phyloP scores from a whole-genome alignment of 2,888 invertebrate species.

The Napeogenes sylphis region DNA sequence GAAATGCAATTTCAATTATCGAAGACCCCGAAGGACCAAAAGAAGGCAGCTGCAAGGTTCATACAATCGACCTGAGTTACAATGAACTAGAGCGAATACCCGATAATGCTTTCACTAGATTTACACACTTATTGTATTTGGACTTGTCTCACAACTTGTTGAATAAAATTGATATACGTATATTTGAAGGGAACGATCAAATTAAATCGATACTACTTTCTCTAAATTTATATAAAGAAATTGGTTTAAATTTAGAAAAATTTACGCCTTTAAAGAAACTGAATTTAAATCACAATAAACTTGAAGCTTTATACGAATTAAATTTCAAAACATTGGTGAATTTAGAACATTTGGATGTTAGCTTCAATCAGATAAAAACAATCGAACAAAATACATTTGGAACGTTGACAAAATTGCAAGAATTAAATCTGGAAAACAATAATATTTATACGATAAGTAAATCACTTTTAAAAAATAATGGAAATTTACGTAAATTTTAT shows the following conservation, averaged over 20 bases:
- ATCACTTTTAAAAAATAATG: constrained; percentile 14
- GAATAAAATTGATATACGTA: constrained; percentile 19
- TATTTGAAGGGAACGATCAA: constrained; percentile 21
- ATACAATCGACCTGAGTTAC: constrained; percentile 22
- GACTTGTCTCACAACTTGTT: constrained; percentile 22
- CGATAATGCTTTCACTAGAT: constrained; percentile 19
- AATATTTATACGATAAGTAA: constrained; percentile 14
- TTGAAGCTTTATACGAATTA: constrained; percentile 15
- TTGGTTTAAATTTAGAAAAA: constrained; percentile 23
- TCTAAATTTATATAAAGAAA: constrained; percentile 19
- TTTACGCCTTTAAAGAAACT: constrained; percentile 20
- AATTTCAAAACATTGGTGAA: constrained; percentile 16
- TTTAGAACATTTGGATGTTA: constrained; percentile 19
- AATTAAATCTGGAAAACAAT: constrained; percentile 23
- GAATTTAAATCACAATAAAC: constrained; percentile 16
- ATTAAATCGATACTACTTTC: constrained; percentile 19
- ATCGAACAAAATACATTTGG: constrained; percentile 16
- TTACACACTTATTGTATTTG: constrained; percentile 16
- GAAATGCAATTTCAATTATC: constrained; percentile 20
- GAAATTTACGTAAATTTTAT: constrained; percentile 10
- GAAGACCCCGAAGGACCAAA: not conserved
- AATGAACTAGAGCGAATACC: constrained; percentile 17
- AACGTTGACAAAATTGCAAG: constrained; percentile 9
- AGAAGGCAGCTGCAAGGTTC: not conserved
- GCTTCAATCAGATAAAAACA: constrained; percentile 19